These are phyloP conservation scores for Sebastes dallii DNA, from an alignment of 2,797 vertebrate species.

Conservation along the genomic window DNA sequence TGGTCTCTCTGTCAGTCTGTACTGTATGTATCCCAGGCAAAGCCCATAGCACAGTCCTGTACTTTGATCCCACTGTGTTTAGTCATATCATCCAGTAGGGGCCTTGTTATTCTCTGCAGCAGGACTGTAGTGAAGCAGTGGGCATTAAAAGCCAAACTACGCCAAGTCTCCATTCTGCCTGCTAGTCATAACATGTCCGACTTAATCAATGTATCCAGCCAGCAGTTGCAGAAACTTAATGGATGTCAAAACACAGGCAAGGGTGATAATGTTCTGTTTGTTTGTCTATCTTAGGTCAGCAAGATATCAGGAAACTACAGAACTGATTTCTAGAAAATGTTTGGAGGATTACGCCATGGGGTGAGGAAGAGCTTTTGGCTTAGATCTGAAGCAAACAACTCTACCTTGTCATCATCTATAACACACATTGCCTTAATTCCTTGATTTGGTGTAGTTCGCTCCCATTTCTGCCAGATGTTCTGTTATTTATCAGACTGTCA, in stretches of 20 bases:
- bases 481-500: too few relatives aligned
- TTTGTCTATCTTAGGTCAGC: background rate
- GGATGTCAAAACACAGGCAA: background rate
- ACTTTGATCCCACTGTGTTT: conserved; percentile 50
- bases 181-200: background rate
- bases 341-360: too few relatives aligned
- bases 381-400: background rate
- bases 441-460: background rate
- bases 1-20: conserved; percentile 8
- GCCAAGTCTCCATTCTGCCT: conserved; percentile 1
- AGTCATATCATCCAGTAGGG: background rate
- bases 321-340: too few relatives aligned
- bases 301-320: background rate
- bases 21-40: background rate
- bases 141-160: conserved; percentile 18
- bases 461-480: background rate
- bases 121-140: conserved; percentile 20
- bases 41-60: conserved; percentile 16
- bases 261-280: background rate
- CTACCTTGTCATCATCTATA: background rate
- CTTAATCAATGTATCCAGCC: background rate
- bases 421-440: background rate
- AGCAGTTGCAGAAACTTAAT: background rate
- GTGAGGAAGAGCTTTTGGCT: background rate
- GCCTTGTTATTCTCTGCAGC: conserved; percentile 16